These are phyloP conservation scores for Sesamia nonagrioides DNA, from an alignment of 1,140 invertebrate species.

Conservation along the genomic window DNA sequence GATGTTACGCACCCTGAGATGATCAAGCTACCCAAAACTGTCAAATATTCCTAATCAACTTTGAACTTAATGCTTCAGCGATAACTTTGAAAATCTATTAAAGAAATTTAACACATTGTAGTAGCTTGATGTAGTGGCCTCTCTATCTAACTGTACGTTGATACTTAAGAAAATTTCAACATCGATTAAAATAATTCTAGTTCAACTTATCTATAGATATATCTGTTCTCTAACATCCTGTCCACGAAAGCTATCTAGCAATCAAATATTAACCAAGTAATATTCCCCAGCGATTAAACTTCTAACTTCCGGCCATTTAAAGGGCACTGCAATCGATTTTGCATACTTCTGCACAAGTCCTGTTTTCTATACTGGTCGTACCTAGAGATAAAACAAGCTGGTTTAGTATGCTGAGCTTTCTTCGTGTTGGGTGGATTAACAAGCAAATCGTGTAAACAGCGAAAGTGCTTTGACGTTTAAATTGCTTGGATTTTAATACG, in stretches of 20 bases:
- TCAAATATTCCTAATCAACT: too few relatives aligned
- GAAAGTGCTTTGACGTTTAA: slow-evolving; percentile 4
- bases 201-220: slow-evolving; percentile 1
- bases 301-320: neutral
- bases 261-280: neutral
- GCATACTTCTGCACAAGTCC: neutral
- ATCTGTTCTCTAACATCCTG: neutral
- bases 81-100: too few relatives aligned
- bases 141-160: too few relatives aligned
- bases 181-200: neutral
- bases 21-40: too few relatives aligned
- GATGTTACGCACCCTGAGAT: too few relatives aligned
- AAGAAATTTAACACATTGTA: too few relatives aligned
- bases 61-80: too few relatives aligned
- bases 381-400: slow-evolving; percentile 9
- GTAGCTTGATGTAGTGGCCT: too few relatives aligned
- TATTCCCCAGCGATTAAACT: too few relatives aligned
- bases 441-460: slow-evolving; percentile 10
- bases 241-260: neutral
- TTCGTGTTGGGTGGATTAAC: neutral
- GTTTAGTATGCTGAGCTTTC: slow-evolving; percentile 17
- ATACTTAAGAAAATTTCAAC: too few relatives aligned
- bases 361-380: slow-evolving; percentile 12
- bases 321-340: neutral
- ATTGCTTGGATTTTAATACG: too few relatives aligned